Percentiles rank a stretch among this genome's conserved stretches.
Evolutionary conservation across 2,113 vertebrate species (phyloP).

Genomic region (Orientallactaga bullata): DNA sequence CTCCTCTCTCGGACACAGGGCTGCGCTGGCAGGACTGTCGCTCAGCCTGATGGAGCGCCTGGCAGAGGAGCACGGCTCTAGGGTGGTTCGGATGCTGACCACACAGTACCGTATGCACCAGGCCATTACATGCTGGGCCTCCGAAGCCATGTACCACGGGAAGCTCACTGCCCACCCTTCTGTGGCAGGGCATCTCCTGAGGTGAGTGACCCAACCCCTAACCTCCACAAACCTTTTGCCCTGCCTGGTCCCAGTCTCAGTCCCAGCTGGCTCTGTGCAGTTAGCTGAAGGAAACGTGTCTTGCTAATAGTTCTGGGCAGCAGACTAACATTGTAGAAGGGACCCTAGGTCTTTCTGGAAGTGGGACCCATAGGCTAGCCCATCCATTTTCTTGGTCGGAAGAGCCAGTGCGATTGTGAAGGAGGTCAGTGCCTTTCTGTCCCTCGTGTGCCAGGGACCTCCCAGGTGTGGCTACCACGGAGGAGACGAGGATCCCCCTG

Average conservation of each 20-base stretch:
- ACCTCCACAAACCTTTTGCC: neutral
- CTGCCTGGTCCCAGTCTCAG: neutral
- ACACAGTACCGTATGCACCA: conserved; percentile 98
- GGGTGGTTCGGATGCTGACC: conserved; percentile 90
- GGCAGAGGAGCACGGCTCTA: conserved; percentile 83
- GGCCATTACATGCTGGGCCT: conserved; percentile 95
- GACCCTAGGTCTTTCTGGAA: rapidly evolving
- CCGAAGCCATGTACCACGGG: conserved; percentile 92
- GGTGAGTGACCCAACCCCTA: conserved; percentile 85
- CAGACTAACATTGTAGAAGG: neutral
- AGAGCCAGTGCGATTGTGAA: rapidly evolving
- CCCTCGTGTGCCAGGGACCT: conserved; percentile 90
- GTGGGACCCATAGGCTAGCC: rapidly evolving
- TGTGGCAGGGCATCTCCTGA: conserved; percentile 92
- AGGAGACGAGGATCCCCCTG: conserved; percentile 92
- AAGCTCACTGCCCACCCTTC: conserved; percentile 92
- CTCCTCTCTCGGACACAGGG: conserved; percentile 84
- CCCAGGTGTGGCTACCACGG: conserved; percentile 87
- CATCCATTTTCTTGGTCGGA: rapidly evolving
- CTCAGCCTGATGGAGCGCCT: conserved; percentile 97
- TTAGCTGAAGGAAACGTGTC: no score
- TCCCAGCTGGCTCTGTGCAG: neutral
- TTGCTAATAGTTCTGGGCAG: rapidly evolving
- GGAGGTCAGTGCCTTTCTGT: rapidly evolving
- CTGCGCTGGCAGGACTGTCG: conserved; percentile 91